A percentile compares a stretch with the other conserved stretches of the same genome.
Conservation (phyloP, 2,113 vertebrate species). For the Erinaceus europaeus region DNA sequence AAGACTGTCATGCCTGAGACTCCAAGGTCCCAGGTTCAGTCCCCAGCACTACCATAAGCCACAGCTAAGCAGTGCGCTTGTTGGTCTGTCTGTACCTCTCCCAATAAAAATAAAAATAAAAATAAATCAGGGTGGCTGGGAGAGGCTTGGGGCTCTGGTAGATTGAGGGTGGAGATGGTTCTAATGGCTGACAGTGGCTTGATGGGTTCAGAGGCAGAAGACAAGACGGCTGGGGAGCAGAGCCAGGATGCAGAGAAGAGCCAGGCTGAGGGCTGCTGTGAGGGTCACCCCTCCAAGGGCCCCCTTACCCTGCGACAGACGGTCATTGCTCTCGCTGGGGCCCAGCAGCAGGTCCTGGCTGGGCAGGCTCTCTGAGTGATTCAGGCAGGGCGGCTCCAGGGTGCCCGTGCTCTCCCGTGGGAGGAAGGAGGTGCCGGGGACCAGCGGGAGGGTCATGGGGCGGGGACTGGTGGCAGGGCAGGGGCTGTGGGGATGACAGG, state of each 20-base stretch:
- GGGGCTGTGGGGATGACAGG: slow-evolving; percentile 62
- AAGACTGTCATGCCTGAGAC: no score
- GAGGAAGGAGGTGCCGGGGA: slow-evolving; percentile 50
- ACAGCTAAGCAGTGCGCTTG: no score
- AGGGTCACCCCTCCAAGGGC: not conserved
- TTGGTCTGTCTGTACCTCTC: no score
- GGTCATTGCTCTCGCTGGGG: slow-evolving; percentile 85
- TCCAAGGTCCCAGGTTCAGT: no score
- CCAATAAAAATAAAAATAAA: no score
- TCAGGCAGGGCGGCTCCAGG: slow-evolving; percentile 82
- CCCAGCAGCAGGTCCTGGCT: slow-evolving; percentile 78
- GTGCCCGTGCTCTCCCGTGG: slow-evolving; percentile 85
- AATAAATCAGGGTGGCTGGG: no score
- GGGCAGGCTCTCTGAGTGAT: slow-evolving; percentile 84
- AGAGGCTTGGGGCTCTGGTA: no score
- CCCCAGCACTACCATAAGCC: no score
- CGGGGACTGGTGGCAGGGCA: slow-evolving; percentile 61
- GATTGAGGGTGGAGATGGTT: not conserved
- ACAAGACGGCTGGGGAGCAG: not conserved
- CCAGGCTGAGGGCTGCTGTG: accelerated
- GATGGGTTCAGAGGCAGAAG: not conserved
- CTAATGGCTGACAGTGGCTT: not conserved
- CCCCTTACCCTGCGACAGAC: slow-evolving; percentile 88
- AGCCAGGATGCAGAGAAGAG: not conserved
- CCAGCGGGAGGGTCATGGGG: slow-evolving; percentile 66